phyloP scores from a whole-genome alignment of 2,113 vertebrate genomes.

The Saguinus imperator region DNA sequence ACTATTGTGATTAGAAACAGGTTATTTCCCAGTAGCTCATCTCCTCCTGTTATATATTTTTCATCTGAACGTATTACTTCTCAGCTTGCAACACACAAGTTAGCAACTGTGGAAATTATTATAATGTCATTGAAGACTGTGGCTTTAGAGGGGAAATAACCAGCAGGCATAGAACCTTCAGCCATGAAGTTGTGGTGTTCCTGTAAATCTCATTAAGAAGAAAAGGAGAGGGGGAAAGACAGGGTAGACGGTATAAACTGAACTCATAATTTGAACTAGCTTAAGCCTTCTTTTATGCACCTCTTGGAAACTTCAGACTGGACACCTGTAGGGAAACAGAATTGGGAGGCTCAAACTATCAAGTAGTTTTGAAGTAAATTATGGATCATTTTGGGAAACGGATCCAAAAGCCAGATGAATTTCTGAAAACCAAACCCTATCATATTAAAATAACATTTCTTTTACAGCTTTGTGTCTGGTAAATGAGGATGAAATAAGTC shows the following conservation, averaged over 20 bases:
- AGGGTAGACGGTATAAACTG: neutral
- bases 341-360: neutral
- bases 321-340: neutral
- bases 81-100: slow-evolving; percentile 64
- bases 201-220: neutral
- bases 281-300: neutral
- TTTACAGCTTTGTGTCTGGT: neutral
- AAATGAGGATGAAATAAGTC: neutral
- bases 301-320: neutral
- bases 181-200: neutral
- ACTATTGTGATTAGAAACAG: slow-evolving; percentile 67
- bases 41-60: slow-evolving; percentile 41
- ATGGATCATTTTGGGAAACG: slow-evolving; percentile 7
- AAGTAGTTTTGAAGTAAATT: neutral
- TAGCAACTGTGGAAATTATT: slow-evolving; percentile 66
- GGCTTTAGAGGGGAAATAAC: slow-evolving; percentile 51
- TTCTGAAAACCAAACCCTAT: neutral
- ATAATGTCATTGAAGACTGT: slow-evolving; percentile 1
- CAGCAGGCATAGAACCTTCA: neutral
- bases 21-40: slow-evolving; percentile 56
- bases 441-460: neutral
- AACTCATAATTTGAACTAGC: neutral
- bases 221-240: neutral
- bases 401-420: neutral
- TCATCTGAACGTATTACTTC: slow-evolving; percentile 60